Evolutionary conservation across 2,797 vertebrate genomes (phyloP).

Genomic region (Macroramphosus scolopax): DNA sequence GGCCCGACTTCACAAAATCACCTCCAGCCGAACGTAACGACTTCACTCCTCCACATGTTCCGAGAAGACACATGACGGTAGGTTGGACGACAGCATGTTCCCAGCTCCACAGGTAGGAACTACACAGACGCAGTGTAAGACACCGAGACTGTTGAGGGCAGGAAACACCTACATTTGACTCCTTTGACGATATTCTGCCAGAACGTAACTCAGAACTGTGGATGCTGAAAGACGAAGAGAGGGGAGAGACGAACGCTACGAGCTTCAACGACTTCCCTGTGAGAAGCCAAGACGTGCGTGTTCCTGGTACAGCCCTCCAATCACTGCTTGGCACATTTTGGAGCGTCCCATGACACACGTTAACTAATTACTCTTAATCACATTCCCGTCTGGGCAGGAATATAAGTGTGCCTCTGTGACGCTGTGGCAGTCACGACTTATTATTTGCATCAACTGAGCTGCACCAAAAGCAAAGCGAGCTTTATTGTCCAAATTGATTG

Average conservation of each 20-base stretch:
- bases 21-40: constrained; percentile 31
- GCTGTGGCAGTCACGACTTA: constrained; percentile 61
- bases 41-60: constrained; percentile 37
- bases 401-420: constrained; percentile 56
- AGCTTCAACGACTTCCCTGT: constrained; percentile 42
- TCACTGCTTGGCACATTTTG: constrained; percentile 40
- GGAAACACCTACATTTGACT: constrained; percentile 47
- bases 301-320: constrained; percentile 45
- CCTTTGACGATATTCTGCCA: constrained; percentile 61
- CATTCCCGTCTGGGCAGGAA: constrained; percentile 51
- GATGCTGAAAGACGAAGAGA: constrained; percentile 15
- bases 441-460: constrained; percentile 31
- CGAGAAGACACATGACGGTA: constrained; percentile 36
- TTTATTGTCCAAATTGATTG: constrained; percentile 48
- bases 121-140: constrained; percentile 5
- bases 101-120: constrained; percentile 32
- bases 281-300: constrained; percentile 36
- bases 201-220: constrained; percentile 32
- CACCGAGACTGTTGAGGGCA: constrained; percentile 17
- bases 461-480: constrained; percentile 36
- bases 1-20: constrained; percentile 33
- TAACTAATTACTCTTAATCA: constrained; percentile 67
- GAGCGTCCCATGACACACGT: constrained; percentile 57
- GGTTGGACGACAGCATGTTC: constrained; percentile 37
- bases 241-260: constrained; percentile 6